These are phyloP conservation scores for Lates calcarifer DNA, from an alignment of 2,113 vertebrate species.

Conservation along the genomic window DNA sequence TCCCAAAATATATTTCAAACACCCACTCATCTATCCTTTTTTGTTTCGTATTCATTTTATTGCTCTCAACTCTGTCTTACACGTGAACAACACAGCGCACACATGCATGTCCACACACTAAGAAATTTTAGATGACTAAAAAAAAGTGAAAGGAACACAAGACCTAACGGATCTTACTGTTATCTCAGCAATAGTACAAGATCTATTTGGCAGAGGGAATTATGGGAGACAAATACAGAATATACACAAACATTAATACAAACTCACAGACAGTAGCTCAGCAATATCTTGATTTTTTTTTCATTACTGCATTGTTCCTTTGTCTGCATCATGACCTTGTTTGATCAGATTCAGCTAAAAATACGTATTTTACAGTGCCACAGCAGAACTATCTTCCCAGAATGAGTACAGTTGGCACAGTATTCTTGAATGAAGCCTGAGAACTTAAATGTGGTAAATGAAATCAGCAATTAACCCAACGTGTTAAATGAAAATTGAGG, in stretches of 20 bases:
- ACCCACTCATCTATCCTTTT: slow-evolving; percentile 45
- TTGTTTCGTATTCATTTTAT: slow-evolving; percentile 24
- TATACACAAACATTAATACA: neutral
- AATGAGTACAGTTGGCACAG: neutral
- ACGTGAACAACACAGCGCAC: neutral
- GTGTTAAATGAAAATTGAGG: neutral
- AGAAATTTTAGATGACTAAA: neutral
- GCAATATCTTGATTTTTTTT: slow-evolving; percentile 4
- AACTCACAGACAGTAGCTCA: slow-evolving; percentile 8
- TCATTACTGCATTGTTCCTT: neutral
- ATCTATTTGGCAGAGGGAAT: neutral
- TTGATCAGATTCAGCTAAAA: slow-evolving; percentile 35
- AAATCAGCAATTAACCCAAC: neutral
- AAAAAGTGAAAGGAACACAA: neutral
- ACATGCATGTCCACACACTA: neutral
- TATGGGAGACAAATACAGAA: neutral
- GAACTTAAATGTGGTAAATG: neutral
- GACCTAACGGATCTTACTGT: neutral
- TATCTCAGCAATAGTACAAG: neutral
- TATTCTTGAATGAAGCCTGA: neutral
- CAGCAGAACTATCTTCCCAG: neutral
- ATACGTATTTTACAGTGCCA: slow-evolving; percentile 2
- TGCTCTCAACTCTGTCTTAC: slow-evolving; percentile 7
- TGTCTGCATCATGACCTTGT: slow-evolving; percentile 26
- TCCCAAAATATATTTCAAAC: slow-evolving; percentile 38